A percentile compares a stretch with the other conserved stretches of the same genome.
phyloP scores from a whole-genome alignment of 2,113 vertebrate species.

The Cisticola juncidis region DNA sequence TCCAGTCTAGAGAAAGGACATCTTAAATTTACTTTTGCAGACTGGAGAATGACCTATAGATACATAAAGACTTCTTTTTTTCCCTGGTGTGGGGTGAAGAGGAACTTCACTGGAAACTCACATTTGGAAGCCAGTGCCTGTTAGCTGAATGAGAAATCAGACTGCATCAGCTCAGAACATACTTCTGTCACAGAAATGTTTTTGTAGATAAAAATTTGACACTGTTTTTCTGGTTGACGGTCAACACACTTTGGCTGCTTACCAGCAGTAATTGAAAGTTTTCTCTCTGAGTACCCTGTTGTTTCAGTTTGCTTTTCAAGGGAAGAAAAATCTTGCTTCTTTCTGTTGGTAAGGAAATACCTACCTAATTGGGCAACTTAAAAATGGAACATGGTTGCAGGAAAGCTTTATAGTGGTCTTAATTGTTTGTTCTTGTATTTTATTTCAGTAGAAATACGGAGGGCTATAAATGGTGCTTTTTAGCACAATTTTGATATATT shows the following conservation, averaged over 20 bases:
- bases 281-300: not conserved
- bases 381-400: not conserved
- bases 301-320: not conserved
- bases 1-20: not conserved
- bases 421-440: not conserved
- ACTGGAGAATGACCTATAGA: not conserved
- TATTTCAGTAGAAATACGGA: not conserved
- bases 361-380: not conserved
- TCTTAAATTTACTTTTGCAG: not conserved
- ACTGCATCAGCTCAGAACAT: not conserved
- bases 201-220: not conserved
- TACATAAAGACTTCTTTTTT: not conserved
- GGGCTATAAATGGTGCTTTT: not conserved
- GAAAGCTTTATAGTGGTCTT: not conserved
- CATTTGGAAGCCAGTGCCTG: not conserved
- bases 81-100: rapidly evolving
- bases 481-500: not conserved
- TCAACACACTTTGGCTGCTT: not conserved
- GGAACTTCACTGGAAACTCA: not conserved
- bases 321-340: not conserved
- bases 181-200: not conserved
- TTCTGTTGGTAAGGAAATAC: not conserved
- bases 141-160: not conserved
- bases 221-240: not conserved
- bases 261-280: not conserved